A percentile compares a stretch with the other conserved stretches of the same genome.
These are phyloP conservation scores for Mormyrus iriodes DNA, from an alignment of 2,113 vertebrate genomes.

Conservation along the genomic window DNA sequence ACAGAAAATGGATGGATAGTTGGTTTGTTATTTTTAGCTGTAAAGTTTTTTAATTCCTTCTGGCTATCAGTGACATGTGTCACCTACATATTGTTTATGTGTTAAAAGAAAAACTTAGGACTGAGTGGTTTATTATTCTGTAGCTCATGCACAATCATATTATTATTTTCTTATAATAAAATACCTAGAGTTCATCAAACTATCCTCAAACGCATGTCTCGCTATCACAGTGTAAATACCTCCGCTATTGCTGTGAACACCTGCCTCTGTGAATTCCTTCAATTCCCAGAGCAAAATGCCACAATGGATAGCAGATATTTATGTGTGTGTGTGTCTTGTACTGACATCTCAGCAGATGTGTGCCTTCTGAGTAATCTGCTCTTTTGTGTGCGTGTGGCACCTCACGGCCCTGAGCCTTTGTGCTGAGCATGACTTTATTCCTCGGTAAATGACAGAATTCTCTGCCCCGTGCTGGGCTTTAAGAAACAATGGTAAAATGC, in stretches of 20 bases:
- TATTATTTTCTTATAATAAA: background rate
- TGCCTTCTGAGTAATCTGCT: background rate
- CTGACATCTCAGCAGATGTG: slow-evolving; percentile 4
- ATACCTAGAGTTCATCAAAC: background rate
- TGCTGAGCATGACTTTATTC: background rate
- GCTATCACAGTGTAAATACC: background rate
- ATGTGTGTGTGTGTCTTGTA: background rate
- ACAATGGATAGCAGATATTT: background rate
- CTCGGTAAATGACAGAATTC: background rate
- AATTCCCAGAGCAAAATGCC: background rate
- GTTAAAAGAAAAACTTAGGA: background rate
- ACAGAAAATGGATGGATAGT: background rate
- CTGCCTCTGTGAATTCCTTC: background rate
- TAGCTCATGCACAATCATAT: background rate
- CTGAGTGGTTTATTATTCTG: background rate
- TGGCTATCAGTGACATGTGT: background rate
- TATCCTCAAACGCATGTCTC: background rate
- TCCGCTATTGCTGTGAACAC: background rate
- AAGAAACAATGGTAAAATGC: background rate
- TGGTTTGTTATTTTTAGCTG: background rate
- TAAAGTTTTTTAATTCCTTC: background rate
- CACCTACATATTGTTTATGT: background rate
- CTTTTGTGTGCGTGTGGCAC: background rate
- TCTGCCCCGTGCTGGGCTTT: background rate
- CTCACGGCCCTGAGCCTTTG: background rate